Percentiles rank a stretch among this genome's conserved stretches.
phyloP scores from a whole-genome alignment of 1,140 invertebrate species.

The Pogonomyrmex californicus region DNA sequence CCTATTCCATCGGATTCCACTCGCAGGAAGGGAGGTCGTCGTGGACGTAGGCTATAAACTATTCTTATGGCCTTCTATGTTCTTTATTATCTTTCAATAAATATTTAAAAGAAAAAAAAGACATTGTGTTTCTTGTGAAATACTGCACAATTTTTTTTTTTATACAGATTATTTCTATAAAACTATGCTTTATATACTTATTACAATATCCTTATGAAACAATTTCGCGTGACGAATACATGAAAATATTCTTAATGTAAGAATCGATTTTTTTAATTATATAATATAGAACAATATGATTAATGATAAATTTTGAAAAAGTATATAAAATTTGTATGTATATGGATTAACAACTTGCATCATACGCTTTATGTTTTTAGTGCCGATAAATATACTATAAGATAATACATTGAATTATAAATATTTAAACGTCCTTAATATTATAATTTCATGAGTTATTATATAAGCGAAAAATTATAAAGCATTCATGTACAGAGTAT shows the following conservation, averaged over 20 bases:
- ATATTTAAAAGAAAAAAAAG: slow-evolving; percentile 70
- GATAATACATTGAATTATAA: slow-evolving; percentile 26
- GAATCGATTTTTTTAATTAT: not conserved
- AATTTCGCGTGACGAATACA: not conserved
- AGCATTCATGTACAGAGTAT: not conserved
- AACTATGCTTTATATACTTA: not conserved
- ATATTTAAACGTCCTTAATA: slow-evolving; percentile 7
- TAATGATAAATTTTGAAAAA: not conserved
- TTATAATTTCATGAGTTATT: slow-evolving; percentile 22
- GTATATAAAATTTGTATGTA: not conserved
- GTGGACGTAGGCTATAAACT: slow-evolving; percentile 98
- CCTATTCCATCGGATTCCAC: slow-evolving; percentile 99
- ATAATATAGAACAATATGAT: not conserved
- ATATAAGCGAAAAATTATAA: not conserved
- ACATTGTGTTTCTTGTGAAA: slow-evolving; percentile 22
- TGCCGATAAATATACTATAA: not conserved
- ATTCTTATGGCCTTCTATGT: slow-evolving; percentile 70
- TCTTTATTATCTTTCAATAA: slow-evolving; percentile 79
- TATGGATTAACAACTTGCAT: not conserved
- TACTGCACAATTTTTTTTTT: not conserved
- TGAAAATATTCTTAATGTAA: not conserved
- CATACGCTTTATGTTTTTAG: not conserved
- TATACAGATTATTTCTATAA: not conserved
- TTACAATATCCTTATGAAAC: not conserved
- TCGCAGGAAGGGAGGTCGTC: slow-evolving; percentile 99